Conservation (phyloP, 2,797 vertebrate genomes). For the Scomberomorus guttatus region DNA sequence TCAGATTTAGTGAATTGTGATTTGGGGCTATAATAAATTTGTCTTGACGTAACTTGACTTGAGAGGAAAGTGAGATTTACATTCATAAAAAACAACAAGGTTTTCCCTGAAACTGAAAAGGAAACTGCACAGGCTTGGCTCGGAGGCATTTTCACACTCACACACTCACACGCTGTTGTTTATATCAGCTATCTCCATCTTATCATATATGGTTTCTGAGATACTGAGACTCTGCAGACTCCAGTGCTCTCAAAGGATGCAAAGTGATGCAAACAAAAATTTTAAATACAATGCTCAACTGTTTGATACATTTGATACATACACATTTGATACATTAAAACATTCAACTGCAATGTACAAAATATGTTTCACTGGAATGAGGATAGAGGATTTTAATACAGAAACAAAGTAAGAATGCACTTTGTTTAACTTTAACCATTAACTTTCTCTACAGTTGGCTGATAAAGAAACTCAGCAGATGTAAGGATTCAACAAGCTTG, state of each 20-base stretch:
- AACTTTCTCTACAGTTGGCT: background rate
- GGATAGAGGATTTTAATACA: no score
- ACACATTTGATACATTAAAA: background rate
- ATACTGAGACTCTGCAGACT: background rate
- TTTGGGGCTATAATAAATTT: background rate
- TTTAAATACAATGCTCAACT: background rate
- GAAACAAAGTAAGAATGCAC: no score
- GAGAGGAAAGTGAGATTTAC: background rate
- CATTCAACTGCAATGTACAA: no score
- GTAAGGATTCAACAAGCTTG: background rate
- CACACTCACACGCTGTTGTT: constrained; percentile 11
- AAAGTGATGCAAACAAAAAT: background rate
- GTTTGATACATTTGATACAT: background rate
- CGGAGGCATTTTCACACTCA: constrained; percentile 4
- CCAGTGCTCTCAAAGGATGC: background rate
- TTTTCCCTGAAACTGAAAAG: background rate
- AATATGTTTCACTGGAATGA: background rate
- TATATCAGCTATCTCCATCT: background rate
- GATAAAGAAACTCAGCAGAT: background rate
- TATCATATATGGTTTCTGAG: background rate
- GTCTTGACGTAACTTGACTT: background rate
- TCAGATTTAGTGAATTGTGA: background rate
- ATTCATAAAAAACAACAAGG: background rate
- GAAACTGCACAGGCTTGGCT: background rate
- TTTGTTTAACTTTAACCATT: background rate